A percentile compares a stretch with the other conserved stretches of the same genome.
phyloP scores from a whole-genome alignment of 1,140 invertebrate species.

The Leptinotarsa lineolata region DNA sequence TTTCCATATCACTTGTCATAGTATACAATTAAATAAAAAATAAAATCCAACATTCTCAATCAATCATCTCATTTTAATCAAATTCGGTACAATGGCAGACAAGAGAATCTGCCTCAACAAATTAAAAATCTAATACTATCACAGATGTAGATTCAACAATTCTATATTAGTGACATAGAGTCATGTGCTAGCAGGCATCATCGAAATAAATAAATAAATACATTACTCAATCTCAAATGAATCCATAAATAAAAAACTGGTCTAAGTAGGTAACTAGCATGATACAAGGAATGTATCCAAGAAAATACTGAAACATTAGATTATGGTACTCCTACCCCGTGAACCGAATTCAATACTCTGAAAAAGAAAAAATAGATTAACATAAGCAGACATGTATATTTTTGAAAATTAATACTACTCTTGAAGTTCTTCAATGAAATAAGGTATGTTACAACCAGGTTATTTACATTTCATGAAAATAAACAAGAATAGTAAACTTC shows the following conservation, averaged over 20 bases:
- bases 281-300: slow-evolving; percentile 6
- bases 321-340: background rate
- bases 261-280: background rate
- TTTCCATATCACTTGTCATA: too few species aligned
- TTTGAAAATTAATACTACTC: too few species aligned
- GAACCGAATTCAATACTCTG: slow-evolving; percentile 1
- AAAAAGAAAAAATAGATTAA: background rate
- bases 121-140: background rate
- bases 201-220: background rate
- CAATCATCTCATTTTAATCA: background rate
- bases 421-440: too few species aligned
- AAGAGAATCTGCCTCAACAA: background rate
- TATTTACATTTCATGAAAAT: too few species aligned
- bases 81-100: background rate
- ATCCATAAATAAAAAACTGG: background rate
- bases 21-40: background rate
- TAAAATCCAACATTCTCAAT: background rate
- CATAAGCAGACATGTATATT: too few species aligned
- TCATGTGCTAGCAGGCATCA: background rate
- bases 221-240: slow-evolving; percentile 1
- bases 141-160: background rate
- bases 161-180: background rate
- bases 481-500: too few species aligned
- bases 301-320: background rate
- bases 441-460: too few species aligned